Conservation (phyloP, 2,888 invertebrate species). For the Boloria selene region DNA sequence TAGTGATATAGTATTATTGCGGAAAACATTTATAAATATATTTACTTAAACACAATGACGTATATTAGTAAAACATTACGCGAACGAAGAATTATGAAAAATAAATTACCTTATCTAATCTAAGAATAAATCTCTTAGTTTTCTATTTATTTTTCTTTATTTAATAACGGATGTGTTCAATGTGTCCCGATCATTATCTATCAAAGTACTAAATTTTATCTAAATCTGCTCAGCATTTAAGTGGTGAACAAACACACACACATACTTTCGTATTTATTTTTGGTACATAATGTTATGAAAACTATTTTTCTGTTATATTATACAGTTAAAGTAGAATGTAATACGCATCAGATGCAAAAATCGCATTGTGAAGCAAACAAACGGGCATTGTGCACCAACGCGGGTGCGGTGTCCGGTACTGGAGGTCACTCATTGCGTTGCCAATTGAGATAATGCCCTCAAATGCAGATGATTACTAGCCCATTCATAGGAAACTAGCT, state of each 20-base stretch:
- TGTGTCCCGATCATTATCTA: too few species aligned
- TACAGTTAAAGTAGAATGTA: neutral
- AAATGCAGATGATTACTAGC: slow-evolving; percentile 80
- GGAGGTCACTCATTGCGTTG: slow-evolving; percentile 76
- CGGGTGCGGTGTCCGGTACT: slow-evolving; percentile 76
- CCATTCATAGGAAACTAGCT: slow-evolving; percentile 76
- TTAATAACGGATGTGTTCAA: too few species aligned
- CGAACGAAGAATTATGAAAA: too few species aligned
- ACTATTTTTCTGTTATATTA: neutral
- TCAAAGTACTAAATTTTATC: too few species aligned
- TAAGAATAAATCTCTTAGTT: too few species aligned
- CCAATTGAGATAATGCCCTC: slow-evolving; percentile 80
- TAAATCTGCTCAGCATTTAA: too few species aligned
- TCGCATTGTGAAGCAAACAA: slow-evolving; percentile 70
- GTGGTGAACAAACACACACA: too few species aligned
- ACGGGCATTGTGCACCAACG: slow-evolving; percentile 58
- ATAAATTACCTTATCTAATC: too few species aligned
- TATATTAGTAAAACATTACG: neutral
- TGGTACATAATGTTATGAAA: neutral
- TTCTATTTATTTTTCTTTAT: too few species aligned
- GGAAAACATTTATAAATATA: neutral
- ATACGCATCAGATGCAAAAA: slow-evolving; percentile 50
- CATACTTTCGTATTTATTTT: neutral
- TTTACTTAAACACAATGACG: neutral
- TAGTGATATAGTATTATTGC: slow-evolving; percentile 10